Conservation (phyloP, 2,888 invertebrate genomes). For the Ctena decussata region DNA sequence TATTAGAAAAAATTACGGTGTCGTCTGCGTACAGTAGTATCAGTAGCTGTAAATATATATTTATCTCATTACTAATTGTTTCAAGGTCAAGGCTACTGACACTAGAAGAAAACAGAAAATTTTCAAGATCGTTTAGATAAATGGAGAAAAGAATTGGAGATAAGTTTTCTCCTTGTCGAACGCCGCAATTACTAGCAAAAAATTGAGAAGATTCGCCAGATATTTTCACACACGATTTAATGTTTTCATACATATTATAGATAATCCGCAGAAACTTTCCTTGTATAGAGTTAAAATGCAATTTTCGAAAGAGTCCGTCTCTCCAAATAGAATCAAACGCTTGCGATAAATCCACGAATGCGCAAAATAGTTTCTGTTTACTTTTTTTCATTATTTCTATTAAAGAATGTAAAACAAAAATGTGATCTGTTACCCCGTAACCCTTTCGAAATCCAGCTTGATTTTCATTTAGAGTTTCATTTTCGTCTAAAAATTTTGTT, state of each 20-base stretch:
- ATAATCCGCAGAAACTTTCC: neutral
- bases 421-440: neutral
- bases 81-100: neutral
- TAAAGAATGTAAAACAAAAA: neutral
- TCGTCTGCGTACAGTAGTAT: neutral
- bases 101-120: neutral
- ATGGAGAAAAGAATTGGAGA: neutral
- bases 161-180: neutral
- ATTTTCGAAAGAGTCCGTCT: neutral
- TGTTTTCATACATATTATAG: neutral
- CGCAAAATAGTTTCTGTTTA: neutral
- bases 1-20: neutral
- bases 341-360: neutral
- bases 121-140: neutral
- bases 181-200: neutral
- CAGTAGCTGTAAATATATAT: neutral
- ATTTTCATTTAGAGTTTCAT: neutral
- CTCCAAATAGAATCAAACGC: neutral
- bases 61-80: neutral
- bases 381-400: no score
- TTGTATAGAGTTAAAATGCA: neutral
- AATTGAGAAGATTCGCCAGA: neutral
- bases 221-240: neutral
- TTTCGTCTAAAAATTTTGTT: neutral
- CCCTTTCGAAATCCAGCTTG: neutral